Base-by-base conservation (phyloP, 2,888 invertebrate species). In the Leptinotarsa tumamoca region DNA sequence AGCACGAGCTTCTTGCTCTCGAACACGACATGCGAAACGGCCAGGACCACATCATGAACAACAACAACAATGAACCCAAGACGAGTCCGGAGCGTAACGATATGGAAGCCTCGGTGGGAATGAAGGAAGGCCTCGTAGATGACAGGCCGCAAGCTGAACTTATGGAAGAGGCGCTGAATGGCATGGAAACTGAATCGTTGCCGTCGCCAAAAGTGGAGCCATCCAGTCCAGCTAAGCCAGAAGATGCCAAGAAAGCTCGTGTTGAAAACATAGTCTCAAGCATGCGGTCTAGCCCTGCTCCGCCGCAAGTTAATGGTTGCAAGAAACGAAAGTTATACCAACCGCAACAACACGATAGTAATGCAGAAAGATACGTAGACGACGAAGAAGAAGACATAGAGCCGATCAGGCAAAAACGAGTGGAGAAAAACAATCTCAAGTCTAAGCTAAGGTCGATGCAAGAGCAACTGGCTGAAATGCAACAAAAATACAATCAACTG, bases 281-380 rank as follows among this genome's bases (percentile, higher is more conserved):
- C 81, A 98, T 98, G 95, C 93, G 96, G 80, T 94, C 95, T 80
- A 95, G 95, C 87, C 96, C 96, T 56, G 95, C 94, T 79, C 94
- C 94, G 27, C 91, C 92, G 1, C 93, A 94, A 87, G 95, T 95
- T 82, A 97, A 97, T 89, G 97, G 97, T 68, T 97, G 97, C 89
- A 97, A 97, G 89, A 98, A 98, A 89, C 92, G 98, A 68, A 98
- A 98, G 89, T 91, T 98, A 50, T 98, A 98, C 87, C 97, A 97
- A 86, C 98, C 98, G 15, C 97, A 97, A 88, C 98, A 98, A 86
- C 96, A 97, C 88, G 95, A 95, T 86, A 93, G 93, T 72, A 89
- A 92, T 69, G 91, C 92, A 74, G 91, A 91, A 76, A 84, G 89
- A 80, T 93, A 93, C 82, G 94, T 94, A 77, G 94, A 94, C 76